Evolutionary conservation across 2,113 vertebrate species (phyloP).

Genomic region (Bostrychus sinensis): DNA sequence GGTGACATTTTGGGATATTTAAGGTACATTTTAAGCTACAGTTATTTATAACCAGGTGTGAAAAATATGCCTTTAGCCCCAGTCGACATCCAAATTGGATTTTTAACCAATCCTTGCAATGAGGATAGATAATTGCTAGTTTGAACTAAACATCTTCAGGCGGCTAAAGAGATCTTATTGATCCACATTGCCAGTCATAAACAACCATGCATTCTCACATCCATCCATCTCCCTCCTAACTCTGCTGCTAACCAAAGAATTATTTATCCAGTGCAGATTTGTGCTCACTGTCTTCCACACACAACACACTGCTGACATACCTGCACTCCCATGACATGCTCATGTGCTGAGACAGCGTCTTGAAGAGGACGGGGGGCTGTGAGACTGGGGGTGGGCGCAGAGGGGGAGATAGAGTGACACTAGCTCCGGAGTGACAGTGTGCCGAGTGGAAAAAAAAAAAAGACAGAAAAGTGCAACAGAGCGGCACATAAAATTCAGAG

Average conservation of each 20-base stretch:
- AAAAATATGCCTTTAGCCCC: no score
- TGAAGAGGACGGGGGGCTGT: constrained; percentile 7
- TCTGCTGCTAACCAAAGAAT: constrained; percentile 48
- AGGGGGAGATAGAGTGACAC: constrained; percentile 51
- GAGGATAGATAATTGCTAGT: constrained; percentile 47
- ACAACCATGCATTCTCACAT: constrained; percentile 16
- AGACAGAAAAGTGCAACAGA: constrained; percentile 23
- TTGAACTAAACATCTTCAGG: neutral
- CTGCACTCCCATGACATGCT: constrained; percentile 66
- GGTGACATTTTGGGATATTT: no score
- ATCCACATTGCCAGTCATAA: constrained; percentile 28
- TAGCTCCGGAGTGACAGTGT: constrained; percentile 51
- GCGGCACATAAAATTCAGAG: constrained; percentile 23
- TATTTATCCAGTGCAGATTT: no score
- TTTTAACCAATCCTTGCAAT: no score
- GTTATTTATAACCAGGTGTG: no score
- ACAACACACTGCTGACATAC: constrained; percentile 60
- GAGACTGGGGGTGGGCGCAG: no score
- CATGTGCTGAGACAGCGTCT: constrained; percentile 70
- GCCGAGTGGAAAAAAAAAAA: constrained; percentile 10
- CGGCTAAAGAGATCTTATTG: constrained; percentile 18
- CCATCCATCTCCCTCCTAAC: constrained; percentile 43
- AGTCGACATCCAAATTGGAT: no score
- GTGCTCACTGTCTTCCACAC: no score
- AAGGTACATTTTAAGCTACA: no score